These are phyloP conservation scores for Ischnus inquisitorius DNA, from an alignment of 2,888 invertebrate genomes.

Conservation along the genomic window DNA sequence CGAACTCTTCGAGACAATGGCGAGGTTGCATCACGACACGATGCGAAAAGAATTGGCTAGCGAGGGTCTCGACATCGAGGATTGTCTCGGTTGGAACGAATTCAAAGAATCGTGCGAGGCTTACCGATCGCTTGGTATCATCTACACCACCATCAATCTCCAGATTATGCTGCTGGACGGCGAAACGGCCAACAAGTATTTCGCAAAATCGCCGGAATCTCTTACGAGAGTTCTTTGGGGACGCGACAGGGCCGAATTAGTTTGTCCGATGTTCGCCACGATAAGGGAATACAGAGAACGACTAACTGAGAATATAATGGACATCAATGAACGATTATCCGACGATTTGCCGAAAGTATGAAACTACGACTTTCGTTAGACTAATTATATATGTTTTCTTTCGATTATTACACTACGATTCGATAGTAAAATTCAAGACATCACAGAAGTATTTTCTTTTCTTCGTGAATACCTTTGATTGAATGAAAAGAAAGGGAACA, in stretches of 20 bases:
- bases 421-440: too few relatives aligned
- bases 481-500: too few relatives aligned
- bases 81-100: conserved; percentile 64
- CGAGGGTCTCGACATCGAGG: conserved; percentile 68
- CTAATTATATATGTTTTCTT: too few relatives aligned
- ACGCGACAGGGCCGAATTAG: conserved; percentile 62
- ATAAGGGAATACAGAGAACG: conserved; percentile 65
- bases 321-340: conserved; percentile 70
- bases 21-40: conserved; percentile 73
- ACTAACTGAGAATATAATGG: conserved; percentile 70
- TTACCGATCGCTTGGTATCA: conserved; percentile 31
- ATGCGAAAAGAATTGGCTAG: conserved; percentile 60
- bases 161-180: conserved; percentile 72
- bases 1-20: conserved; percentile 71
- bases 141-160: conserved; percentile 59
- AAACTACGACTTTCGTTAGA: background rate
- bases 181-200: conserved; percentile 56
- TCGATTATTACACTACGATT: too few relatives aligned
- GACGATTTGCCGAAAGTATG: conserved; percentile 52
- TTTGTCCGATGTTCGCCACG: conserved; percentile 64
- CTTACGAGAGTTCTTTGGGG: conserved; percentile 68
- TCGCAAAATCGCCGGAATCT: conserved; percentile 58
- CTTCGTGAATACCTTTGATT: too few relatives aligned
- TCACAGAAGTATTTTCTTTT: too few relatives aligned
- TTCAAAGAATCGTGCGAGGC: conserved; percentile 70